Percentiles rank a stretch among this genome's conserved stretches.
Evolutionary conservation across 2,888 invertebrate genomes (phyloP).

Genomic region (Glaucopsyche alexis): DNA sequence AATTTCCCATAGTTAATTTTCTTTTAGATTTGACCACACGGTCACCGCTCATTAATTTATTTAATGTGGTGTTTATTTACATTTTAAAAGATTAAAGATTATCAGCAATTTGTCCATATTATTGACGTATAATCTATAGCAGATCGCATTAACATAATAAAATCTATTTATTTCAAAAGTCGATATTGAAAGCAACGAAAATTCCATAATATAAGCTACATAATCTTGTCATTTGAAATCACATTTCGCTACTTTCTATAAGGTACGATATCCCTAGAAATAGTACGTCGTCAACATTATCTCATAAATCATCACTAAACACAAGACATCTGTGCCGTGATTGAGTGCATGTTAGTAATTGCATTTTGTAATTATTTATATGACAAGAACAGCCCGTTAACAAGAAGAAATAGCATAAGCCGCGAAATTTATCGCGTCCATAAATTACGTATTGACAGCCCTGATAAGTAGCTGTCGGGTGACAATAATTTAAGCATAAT

Average conservation of each 20-base stretch:
- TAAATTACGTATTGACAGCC: constrained; percentile 28
- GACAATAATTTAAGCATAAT: constrained; percentile 28
- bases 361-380: constrained; percentile 30
- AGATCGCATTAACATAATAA: no score
- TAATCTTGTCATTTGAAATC: no score
- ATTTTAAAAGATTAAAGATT: background rate
- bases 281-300: background rate
- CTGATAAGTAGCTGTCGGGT: constrained; percentile 21
- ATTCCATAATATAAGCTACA: no score
- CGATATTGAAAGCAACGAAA: no score
- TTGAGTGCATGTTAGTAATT: constrained; percentile 28
- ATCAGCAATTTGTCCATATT: background rate
- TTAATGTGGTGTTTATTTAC: background rate
- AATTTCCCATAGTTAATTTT: background rate
- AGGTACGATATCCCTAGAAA: background rate
- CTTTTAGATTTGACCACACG: background rate
- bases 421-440: constrained; percentile 27
- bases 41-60: background rate
- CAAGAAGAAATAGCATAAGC: constrained; percentile 26
- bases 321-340: constrained; percentile 22
- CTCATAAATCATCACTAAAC: constrained; percentile 19
- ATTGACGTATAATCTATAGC: no score
- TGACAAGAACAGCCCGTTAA: constrained; percentile 29
- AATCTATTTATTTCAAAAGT: no score
- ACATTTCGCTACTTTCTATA: background rate